Evolutionary conservation across 2,797 vertebrate genomes (phyloP).

Genomic region (Champsocephalus esox): DNA sequence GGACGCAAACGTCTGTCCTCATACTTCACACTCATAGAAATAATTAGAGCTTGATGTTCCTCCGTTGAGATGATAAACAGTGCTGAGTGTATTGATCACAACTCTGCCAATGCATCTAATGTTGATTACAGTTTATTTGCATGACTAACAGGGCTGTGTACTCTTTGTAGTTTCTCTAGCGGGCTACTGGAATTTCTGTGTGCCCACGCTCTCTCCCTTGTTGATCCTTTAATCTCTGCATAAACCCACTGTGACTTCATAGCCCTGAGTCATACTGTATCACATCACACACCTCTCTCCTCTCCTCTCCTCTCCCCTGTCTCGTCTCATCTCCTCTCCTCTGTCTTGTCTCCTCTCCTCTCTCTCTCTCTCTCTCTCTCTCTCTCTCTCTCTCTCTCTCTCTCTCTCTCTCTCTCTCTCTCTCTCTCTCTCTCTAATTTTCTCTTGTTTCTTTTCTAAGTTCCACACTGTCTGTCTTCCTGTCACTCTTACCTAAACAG

Average conservation of each 20-base stretch:
- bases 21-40: constrained; percentile 1
- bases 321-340: not conserved
- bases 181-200: constrained; percentile 46
- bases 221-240: constrained; percentile 77
- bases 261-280: constrained; percentile 77
- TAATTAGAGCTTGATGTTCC: constrained; percentile 13
- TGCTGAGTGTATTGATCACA: constrained; percentile 30
- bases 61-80: constrained; percentile 20
- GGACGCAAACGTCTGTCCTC: constrained; percentile 4
- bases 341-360: constrained; percentile 29
- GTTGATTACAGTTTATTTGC: constrained; percentile 45
- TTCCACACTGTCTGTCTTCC: constrained; percentile 27
- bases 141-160: constrained; percentile 34
- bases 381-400: too few relatives aligned
- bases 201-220: constrained; percentile 63
- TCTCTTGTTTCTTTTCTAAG: constrained; percentile 7
- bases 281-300: constrained; percentile 50
- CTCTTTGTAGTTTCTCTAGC: constrained; percentile 42
- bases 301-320: constrained; percentile 14
- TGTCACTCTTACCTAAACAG: constrained; percentile 45
- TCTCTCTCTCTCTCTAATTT: constrained; percentile 10
- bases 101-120: constrained; percentile 15
- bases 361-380: constrained; percentile 2
- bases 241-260: constrained; percentile 73
- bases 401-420: too few relatives aligned